Evolutionary conservation across 2,888 invertebrate genomes (phyloP), one percentile per base, ranked within the genome.

Genomic region (Ypsolopha sequella): DNA sequence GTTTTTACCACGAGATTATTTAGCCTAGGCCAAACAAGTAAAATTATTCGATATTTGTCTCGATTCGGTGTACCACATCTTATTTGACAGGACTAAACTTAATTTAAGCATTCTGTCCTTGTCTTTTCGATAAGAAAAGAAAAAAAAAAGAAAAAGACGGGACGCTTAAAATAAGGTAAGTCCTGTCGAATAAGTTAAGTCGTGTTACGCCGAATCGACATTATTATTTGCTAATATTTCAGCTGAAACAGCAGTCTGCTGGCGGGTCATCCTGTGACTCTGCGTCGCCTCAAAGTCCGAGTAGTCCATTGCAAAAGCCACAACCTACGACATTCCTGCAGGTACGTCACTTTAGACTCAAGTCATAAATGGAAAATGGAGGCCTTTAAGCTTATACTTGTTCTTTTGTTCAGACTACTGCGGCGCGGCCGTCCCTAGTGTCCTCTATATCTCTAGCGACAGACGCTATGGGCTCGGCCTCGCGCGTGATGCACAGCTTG

Each of bases 261-360:
- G 84, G 84, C 2, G 85, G 84, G 0, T 87, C 87, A 35, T 90
- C 90, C 1, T 88, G 89, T 63, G 90, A 89, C 56, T 90, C 90
- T 0, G 80, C 80, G 2, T 90, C 89, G 44, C 90, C 90, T 0
- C 90, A 89, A 62, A 90, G 89, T 60, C 90, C 90, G 0, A 88
- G 89, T 60, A 90, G 90, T 66, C 89, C 89, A 6, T 70, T 88
- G 51, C 85, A 84, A 60, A 85, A 86, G 56, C 81, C 81, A 3
- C 84, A 82, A 55, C 77, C 81, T 6, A 76, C 80, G 7, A 74
- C 84, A 4, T 85, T 82, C 62, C 58, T 85, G 53, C 86, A 84
- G 78, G 86, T 74, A 45, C 11, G 35, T 44, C 54, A 54, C 49
- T 60, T 54, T 11, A 2, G 8, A 41, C 24, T 24, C 24, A 24